Evolutionary conservation across 2,888 invertebrate species (phyloP).

Genomic region (Ditula angustiorana): DNA sequence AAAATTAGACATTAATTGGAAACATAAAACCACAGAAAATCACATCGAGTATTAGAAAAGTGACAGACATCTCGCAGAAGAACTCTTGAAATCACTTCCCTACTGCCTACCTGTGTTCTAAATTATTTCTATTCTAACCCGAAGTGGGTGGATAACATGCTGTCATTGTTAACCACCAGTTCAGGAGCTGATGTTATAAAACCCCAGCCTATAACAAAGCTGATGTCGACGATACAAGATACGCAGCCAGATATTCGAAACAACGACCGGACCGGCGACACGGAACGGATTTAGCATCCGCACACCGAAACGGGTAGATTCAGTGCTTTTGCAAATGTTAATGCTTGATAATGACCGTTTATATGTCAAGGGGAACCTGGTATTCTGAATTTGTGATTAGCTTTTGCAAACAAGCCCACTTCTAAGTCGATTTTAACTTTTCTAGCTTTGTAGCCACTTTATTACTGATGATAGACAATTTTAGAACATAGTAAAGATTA

Average conservation of each 20-base stretch:
- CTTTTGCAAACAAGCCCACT: conserved; percentile 20
- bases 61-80: too few species aligned
- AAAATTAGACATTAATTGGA: too few species aligned
- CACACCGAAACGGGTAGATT: conserved; percentile 30
- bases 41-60: too few species aligned
- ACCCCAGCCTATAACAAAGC: conserved; percentile 50
- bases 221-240: conserved; percentile 54
- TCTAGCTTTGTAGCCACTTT: background rate
- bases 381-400: background rate
- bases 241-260: conserved; percentile 53
- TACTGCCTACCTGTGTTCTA: too few species aligned
- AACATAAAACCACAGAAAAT: too few species aligned
- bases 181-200: conserved; percentile 40
- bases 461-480: too few species aligned
- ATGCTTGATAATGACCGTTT: conserved; percentile 8
- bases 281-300: conserved; percentile 51
- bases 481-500: too few species aligned
- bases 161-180: conserved; percentile 7
- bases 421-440: background rate
- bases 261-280: conserved; percentile 51
- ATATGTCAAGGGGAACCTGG: conserved; percentile 28
- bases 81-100: too few species aligned
- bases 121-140: too few species aligned
- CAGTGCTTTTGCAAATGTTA: conserved; percentile 18
- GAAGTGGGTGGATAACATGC: background rate